phyloP scores from a whole-genome alignment of 1,140 invertebrate genomes.

The Protaetia brevitarsis region DNA sequence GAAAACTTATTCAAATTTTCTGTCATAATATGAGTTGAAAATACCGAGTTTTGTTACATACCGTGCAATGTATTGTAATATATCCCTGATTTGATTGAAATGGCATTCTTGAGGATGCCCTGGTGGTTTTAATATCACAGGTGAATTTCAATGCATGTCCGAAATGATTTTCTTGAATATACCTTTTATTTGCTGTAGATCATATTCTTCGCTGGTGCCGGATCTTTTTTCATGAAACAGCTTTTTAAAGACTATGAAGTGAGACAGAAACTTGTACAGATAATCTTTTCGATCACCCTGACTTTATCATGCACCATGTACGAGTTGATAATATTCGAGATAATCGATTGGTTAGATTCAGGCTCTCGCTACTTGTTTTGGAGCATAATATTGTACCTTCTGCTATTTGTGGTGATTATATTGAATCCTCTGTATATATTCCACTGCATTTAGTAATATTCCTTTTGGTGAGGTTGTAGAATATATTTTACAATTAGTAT shows the following conservation, averaged over 20 bases:
- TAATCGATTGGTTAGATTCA: slow-evolving; percentile 86
- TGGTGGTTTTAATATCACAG: slow-evolving; percentile 67
- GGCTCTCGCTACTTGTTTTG: slow-evolving; percentile 94
- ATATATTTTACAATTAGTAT: slow-evolving; percentile 45
- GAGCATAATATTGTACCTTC: slow-evolving; percentile 87
- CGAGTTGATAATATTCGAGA: slow-evolving; percentile 99
- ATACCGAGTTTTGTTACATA: not conserved
- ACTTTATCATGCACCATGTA: slow-evolving; percentile 99
- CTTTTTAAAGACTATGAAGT: slow-evolving; percentile 98
- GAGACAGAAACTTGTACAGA: slow-evolving; percentile 87
- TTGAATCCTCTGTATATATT: slow-evolving; percentile 97
- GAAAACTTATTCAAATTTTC: not conserved
- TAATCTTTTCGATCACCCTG: slow-evolving; percentile 97
- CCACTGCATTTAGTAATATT: slow-evolving; percentile 92
- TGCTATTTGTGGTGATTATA: slow-evolving; percentile 93
- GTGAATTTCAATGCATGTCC: slow-evolving; percentile 46
- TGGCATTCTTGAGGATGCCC: slow-evolving; percentile 68
- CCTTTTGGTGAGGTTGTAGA: slow-evolving; percentile 74
- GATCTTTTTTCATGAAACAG: slow-evolving; percentile 98
- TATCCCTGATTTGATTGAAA: slow-evolving; percentile 35
- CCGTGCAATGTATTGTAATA: not conserved
- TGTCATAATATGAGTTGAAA: not conserved
- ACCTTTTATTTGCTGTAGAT: slow-evolving; percentile 61
- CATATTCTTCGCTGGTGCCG: slow-evolving; percentile 93
- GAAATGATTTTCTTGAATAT: slow-evolving; percentile 25